These are phyloP conservation scores for Caenorhabditis drosophilae DNA, from an alignment of 2,888 invertebrate species.

Conservation along the genomic window DNA sequence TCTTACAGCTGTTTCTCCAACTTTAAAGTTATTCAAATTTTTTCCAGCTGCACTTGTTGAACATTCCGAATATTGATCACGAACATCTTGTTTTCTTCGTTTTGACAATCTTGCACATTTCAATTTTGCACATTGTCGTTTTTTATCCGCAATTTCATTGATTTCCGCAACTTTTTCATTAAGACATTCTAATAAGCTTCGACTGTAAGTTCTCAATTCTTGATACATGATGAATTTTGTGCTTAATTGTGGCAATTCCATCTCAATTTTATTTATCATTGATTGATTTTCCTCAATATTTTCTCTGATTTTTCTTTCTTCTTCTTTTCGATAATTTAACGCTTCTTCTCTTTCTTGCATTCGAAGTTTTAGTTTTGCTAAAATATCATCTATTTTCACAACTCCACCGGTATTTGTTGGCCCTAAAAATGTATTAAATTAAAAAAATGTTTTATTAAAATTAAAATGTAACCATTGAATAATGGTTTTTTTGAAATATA, in stretches of 20 bases:
- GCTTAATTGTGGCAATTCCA: constrained; percentile 77
- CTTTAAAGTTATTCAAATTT: constrained; percentile 19
- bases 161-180: constrained; percentile 84
- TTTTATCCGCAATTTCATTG: constrained; percentile 79
- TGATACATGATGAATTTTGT: constrained; percentile 90
- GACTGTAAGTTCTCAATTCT: constrained; percentile 90
- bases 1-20: constrained; percentile 50
- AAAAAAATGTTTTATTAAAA: too few relatives aligned
- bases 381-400: constrained; percentile 41
- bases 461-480: constrained; percentile 21
- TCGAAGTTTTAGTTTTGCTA: constrained; percentile 40
- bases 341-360: constrained; percentile 74
- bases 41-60: constrained; percentile 73
- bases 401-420: constrained; percentile 38
- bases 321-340: constrained; percentile 73
- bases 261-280: constrained; percentile 70
- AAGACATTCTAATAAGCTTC: constrained; percentile 94
- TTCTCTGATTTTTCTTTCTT: constrained; percentile 73
- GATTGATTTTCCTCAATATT: constrained; percentile 70
- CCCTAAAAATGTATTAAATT: constrained; percentile 11
- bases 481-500: constrained; percentile 32
- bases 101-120: constrained; percentile 80
- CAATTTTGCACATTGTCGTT: constrained; percentile 77
- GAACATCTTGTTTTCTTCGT: constrained; percentile 78
- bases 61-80: constrained; percentile 92